Evolutionary conservation across 2,113 vertebrate species (phyloP), one percentile per base, ranked within the genome.

Genomic region (Quiscalus mexicanus): DNA sequence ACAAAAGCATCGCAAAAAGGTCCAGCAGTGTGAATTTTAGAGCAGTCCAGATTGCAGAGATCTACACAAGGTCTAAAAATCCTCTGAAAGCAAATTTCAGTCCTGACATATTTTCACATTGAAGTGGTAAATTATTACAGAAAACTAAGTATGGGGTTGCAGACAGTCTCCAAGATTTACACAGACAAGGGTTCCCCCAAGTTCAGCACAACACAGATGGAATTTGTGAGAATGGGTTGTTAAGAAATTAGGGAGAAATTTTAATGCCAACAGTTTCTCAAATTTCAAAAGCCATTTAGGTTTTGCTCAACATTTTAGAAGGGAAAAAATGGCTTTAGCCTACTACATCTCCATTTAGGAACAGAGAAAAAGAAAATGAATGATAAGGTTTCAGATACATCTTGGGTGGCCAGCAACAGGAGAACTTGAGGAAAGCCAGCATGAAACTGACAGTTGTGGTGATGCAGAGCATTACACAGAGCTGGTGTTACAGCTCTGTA

Each of bases 371-470:
- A 89, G 41, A 76, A 84, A 95, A 89, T 8, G 1, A 80, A 65
- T 58, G 5, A 83, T 80, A 95, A 94, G 23, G 78, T 87, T 94
- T 93, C 78, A 80, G 87, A 90, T 65, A 62, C 59, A 79, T 80
- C 78, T 84, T 91, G 90, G 82, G 84, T 88, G 91, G 87, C 63
- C 94, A 77, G 67, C 33, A 85, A 67, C 23, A 80, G 35, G 60
- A 91, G 58, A 65, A 74, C 19, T 19, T 75, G 81, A 86, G 56
- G 77, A 58, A 94, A 78, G 65, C 27, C 91, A 95, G 81, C 65
- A 73, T 8, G 50, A 62, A 84, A 84, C 9, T 70, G 89, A 60
- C 89, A 89, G 76, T 83, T 90, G 62, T 30, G 50, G 75, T 39
- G 70, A 79, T 45, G 53, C 84, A 96, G 78, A 89, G 59, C 53